Base-by-base conservation (phyloP, 2,797 vertebrate genomes). In the Anguilla megastoma region DNA sequence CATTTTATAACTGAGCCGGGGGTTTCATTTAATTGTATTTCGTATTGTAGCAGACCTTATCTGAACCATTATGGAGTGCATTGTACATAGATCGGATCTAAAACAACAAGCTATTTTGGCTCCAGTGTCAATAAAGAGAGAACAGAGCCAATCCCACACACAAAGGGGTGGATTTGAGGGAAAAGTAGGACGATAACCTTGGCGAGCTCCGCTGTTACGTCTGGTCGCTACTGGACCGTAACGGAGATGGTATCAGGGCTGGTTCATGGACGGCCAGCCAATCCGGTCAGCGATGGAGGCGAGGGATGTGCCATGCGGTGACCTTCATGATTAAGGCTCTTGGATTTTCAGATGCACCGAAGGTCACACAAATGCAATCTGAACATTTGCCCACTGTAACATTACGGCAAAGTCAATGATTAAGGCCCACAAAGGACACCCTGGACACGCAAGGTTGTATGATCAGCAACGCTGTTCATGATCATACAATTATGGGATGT, bases 161-260 rank as follows among this genome's bases (percentile, higher is more conserved):
- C 45, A 48, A 82, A 82, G 24, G 24, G 79, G 41, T 24, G 41
- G 41, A 50, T 82, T 50, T 50, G 18, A 82, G 79, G 14, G 21
- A 50, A 82, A 48, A 82, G 45, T 82, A 45, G 79, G 79, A n/a
- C 79, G n/a, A 45, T 48, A 48, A 82, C 45, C 79, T 82, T 82
- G 79, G 79, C 45, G 45, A 82, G 45, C 41, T 41, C 50, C 9
- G 24, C 79, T 82, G 79, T 82, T 82, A n/a, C 79, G 41, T 82
- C 41, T 82, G 21, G 45, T 82, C 7, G 79, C 79, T 82, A 27
- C 41, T 50, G 79, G 79, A 21, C 45, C 79, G 24, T 82, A 45
- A 82, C 41, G 7, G 45, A 82, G 45, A 82, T 48, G 79, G 41
- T 50, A 82, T 82, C 41, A 48, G 21, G 63, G 21, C 79, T 48